Percentiles rank a stretch among this genome's conserved stretches.
Conservation (phyloP, 1,140 invertebrate genomes). For the Homarus americanus region DNA sequence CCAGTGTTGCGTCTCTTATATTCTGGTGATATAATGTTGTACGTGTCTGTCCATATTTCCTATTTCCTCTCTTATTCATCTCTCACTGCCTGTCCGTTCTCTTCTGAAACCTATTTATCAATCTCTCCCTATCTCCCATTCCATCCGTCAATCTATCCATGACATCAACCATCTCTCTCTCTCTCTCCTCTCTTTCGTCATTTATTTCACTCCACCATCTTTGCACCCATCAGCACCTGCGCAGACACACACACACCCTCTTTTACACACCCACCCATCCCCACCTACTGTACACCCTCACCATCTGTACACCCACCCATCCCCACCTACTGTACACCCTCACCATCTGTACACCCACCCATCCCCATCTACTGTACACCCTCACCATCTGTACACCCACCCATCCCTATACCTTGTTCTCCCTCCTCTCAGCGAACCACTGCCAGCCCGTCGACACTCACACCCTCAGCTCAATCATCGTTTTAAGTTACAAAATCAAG, state of each 20-base stretch:
- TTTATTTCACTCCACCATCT: too few species aligned
- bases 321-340: background rate
- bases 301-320: background rate
- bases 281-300: background rate
- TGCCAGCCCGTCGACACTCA: background rate
- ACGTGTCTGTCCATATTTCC: too few species aligned
- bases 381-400: background rate
- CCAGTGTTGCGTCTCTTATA: too few species aligned
- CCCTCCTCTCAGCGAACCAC: background rate
- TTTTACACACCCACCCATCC: too few species aligned
- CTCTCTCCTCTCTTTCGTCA: too few species aligned
- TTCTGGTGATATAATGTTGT: too few species aligned
- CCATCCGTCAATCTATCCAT: background rate
- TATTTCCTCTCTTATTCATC: too few species aligned
- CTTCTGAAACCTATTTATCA: too few species aligned
- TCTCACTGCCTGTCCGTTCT: background rate
- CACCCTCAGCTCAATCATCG: slow-evolving; percentile 51
- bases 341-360: background rate
- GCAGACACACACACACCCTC: too few species aligned
- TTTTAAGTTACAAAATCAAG: slow-evolving; percentile 58
- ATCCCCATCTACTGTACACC: background rate
- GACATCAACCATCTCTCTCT: background rate
- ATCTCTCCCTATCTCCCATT: background rate
- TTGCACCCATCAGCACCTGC: too few species aligned
- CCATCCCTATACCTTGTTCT: too few species aligned